phyloP scores from a whole-genome alignment of 2,113 vertebrate species.

The Balaenoptera acutorostrata region DNA sequence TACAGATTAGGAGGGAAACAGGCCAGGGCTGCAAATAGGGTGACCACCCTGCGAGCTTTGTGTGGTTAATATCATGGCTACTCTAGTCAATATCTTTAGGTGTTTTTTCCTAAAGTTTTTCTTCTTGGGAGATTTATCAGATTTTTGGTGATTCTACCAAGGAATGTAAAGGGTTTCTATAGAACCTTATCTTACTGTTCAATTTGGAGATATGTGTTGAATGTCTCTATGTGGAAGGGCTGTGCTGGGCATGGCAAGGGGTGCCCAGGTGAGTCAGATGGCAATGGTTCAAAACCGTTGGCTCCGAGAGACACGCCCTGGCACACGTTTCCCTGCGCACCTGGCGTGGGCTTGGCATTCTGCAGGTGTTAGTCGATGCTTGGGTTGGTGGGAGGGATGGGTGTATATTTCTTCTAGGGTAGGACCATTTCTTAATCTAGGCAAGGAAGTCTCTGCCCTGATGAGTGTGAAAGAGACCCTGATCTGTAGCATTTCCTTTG shows the following conservation, averaged over 20 bases:
- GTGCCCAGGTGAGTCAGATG: rapidly evolving
- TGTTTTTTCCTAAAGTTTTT: not conserved
- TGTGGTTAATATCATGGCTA: rapidly evolving
- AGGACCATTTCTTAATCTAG: not conserved
- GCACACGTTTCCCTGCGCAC: not conserved
- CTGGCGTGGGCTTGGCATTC: rapidly evolving
- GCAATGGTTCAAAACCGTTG: too few species aligned
- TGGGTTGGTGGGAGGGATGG: rapidly evolving
- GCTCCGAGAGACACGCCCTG: not conserved
- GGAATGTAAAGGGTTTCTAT: rapidly evolving
- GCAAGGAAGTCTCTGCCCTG: not conserved
- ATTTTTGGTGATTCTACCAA: not conserved
- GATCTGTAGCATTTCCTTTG: not conserved
- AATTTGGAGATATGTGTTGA: rapidly evolving
- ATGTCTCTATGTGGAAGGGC: rapidly evolving
- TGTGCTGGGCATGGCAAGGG: rapidly evolving
- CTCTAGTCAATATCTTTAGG: too few species aligned
- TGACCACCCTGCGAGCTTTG: not conserved
- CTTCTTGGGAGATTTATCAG: not conserved
- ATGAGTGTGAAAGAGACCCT: not conserved
- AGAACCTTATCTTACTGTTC: not conserved
- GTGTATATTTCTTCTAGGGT: not conserved
- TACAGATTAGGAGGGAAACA: not conserved
- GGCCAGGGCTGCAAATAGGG: not conserved
- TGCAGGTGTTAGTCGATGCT: rapidly evolving